Percentiles rank a stretch among this genome's conserved stretches.
Conservation (phyloP, 2,113 vertebrate species). For the Probosciger aterrimus region DNA sequence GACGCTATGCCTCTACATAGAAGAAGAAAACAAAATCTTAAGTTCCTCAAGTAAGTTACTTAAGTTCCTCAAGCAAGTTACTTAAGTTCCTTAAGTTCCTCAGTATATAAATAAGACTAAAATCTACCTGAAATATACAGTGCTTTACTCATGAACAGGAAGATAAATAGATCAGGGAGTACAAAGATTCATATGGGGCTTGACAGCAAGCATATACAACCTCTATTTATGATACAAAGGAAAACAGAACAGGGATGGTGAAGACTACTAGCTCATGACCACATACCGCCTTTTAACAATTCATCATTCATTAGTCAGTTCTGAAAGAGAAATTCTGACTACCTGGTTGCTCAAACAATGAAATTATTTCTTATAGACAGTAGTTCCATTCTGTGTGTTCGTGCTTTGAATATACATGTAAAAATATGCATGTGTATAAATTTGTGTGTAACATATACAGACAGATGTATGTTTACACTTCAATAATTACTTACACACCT, state of each 20-base stretch:
- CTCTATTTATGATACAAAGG: not conserved
- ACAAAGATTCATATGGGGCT: not conserved
- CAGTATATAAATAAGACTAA: not conserved
- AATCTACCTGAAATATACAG: not conserved
- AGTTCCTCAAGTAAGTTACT: not conserved
- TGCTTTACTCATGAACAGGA: not conserved
- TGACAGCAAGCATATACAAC: not conserved
- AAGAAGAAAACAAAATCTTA: not conserved
- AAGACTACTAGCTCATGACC: not conserved
- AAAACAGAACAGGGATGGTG: not conserved
- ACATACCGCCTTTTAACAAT: not conserved
- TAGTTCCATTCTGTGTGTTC: not conserved
- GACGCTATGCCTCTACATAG: rapidly evolving
- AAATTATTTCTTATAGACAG: not conserved
- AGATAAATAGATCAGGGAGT: not conserved
- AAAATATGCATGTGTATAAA: not conserved
- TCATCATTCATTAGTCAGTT: not conserved
- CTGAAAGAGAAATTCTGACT: not conserved
- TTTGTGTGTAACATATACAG: rapidly evolving
- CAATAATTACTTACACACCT: not conserved
- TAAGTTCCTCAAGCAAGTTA: not conserved
- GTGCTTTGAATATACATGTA: too few species aligned
- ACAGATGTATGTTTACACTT: not conserved
- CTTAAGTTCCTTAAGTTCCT: not conserved
- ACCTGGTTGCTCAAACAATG: not conserved